Conservation (phyloP, 1,140 invertebrate genomes). For the Meteorus sp. region DNA sequence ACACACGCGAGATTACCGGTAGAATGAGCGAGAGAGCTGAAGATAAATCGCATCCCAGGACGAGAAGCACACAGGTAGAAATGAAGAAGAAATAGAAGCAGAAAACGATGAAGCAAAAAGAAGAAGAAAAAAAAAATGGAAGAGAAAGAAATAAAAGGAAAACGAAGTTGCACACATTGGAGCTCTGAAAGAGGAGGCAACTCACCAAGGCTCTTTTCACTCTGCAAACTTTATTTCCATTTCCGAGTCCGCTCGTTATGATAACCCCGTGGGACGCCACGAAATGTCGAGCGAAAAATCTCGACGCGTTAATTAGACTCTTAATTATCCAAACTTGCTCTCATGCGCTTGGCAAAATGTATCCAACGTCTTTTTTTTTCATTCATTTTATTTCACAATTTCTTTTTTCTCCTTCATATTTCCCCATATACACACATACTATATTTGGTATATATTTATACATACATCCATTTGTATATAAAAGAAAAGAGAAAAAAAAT, state of each 20-base stretch:
- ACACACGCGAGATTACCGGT: constrained; percentile 14
- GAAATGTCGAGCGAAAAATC: constrained; percentile 22
- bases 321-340: constrained; percentile 17
- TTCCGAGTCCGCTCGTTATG: constrained; percentile 27
- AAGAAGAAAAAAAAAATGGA: constrained; percentile 3
- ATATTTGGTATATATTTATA: too few species aligned
- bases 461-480: too few species aligned
- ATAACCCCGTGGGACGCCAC: constrained; percentile 22
- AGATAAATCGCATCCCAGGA: constrained; percentile 24
- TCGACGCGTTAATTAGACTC: constrained; percentile 22
- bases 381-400: too few species aligned
- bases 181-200: too few species aligned
- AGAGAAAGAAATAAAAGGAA: too few species aligned
- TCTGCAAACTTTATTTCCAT: constrained; percentile 23
- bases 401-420: too few species aligned
- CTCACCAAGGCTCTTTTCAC: constrained; percentile 27
- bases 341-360: background rate
- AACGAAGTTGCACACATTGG: too few species aligned
- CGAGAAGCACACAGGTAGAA: constrained; percentile 19
- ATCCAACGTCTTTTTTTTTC: too few species aligned
- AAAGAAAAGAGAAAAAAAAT: too few species aligned
- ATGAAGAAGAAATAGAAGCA: constrained; percentile 17
- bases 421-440: too few species aligned
- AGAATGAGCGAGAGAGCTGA: constrained; percentile 27
- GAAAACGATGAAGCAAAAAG: background rate